Conservation (phyloP, 2,888 invertebrate species). For the Acheta domesticus region DNA sequence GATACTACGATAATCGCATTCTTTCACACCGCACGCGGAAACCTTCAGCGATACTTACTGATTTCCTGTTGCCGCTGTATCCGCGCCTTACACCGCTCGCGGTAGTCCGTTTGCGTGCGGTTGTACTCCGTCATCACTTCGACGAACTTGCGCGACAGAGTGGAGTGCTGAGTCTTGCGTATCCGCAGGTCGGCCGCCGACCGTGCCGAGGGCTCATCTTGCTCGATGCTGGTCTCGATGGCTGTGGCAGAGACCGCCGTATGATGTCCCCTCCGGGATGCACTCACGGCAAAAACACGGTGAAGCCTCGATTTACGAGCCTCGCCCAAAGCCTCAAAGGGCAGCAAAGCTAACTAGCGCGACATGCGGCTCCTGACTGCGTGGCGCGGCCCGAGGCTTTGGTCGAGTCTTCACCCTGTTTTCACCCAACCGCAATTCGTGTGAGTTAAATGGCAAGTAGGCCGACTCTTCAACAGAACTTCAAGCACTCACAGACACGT, state of each 20-base stretch:
- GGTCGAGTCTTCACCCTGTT: too few relatives aligned
- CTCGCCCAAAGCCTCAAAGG: too few relatives aligned
- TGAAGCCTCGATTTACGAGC: too few relatives aligned
- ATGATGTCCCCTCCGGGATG: background rate
- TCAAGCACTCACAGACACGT: too few relatives aligned
- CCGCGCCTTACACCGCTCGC: slow-evolving; percentile 98
- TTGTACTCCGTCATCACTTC: slow-evolving; percentile 99
- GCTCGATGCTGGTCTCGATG: slow-evolving; percentile 99
- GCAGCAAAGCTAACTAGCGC: too few relatives aligned
- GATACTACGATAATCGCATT: too few relatives aligned
- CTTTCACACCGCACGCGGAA: too few relatives aligned
- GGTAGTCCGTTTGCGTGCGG: slow-evolving; percentile 98
- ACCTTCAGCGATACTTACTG: slow-evolving; percentile 58
- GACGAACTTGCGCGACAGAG: slow-evolving; percentile 97
- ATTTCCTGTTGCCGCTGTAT: slow-evolving; percentile 99
- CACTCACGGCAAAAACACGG: background rate
- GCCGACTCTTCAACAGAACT: too few relatives aligned
- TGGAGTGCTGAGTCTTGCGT: slow-evolving; percentile 98
- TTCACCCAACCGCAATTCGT: too few relatives aligned
- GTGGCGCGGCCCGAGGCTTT: too few relatives aligned
- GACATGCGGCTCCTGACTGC: too few relatives aligned
- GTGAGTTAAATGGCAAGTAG: too few relatives aligned
- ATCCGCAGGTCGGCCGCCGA: slow-evolving; percentile 97
- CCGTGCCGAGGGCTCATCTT: slow-evolving; percentile 98
- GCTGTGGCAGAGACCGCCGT: slow-evolving; percentile 54